Conservation (phyloP, 2,888 invertebrate species). For the Phalangium opilio region DNA sequence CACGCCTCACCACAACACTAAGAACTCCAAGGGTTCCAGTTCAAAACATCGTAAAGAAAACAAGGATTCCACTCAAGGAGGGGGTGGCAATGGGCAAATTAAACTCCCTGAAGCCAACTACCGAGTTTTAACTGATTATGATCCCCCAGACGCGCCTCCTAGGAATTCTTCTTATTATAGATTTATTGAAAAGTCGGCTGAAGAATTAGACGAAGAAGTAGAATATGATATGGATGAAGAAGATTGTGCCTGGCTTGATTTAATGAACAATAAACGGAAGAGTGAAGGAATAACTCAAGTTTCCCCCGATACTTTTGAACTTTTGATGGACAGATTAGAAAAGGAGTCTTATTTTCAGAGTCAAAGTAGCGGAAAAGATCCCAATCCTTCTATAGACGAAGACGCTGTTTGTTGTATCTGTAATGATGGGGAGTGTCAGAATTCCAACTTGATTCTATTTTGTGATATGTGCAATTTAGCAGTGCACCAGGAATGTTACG, state of each 20-base stretch:
- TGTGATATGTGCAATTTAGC: slow-evolving; percentile 99
- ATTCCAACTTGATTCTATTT: slow-evolving; percentile 94
- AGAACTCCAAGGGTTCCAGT: slow-evolving; percentile 14
- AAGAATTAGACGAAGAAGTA: slow-evolving; percentile 77
- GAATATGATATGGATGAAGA: slow-evolving; percentile 99
- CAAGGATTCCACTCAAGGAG: not conserved
- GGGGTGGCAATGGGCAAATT: slow-evolving; percentile 11
- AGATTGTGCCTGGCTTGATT: slow-evolving; percentile 81
- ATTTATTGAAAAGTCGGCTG: slow-evolving; percentile 84
- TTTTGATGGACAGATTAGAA: slow-evolving; percentile 93
- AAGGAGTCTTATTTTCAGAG: slow-evolving; percentile 90
- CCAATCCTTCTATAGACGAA: slow-evolving; percentile 72
- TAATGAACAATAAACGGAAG: slow-evolving; percentile 68
- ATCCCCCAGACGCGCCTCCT: slow-evolving; percentile 63
- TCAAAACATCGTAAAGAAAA: slow-evolving; percentile 21
- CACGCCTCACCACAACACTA: slow-evolving; percentile 11
- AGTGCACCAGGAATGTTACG: slow-evolving; percentile 98
- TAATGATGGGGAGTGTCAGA: slow-evolving; percentile 96
- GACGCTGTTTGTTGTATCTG: slow-evolving; percentile 98
- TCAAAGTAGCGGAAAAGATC: slow-evolving; percentile 37
- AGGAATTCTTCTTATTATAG: slow-evolving; percentile 72
- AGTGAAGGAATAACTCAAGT: slow-evolving; percentile 51
- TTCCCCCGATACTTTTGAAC: slow-evolving; percentile 75
- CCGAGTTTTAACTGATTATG: slow-evolving; percentile 56
- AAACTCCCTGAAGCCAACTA: slow-evolving; percentile 54